Base-by-base conservation (phyloP, 1,140 invertebrate species). In the Papilio dardanus region DNA sequence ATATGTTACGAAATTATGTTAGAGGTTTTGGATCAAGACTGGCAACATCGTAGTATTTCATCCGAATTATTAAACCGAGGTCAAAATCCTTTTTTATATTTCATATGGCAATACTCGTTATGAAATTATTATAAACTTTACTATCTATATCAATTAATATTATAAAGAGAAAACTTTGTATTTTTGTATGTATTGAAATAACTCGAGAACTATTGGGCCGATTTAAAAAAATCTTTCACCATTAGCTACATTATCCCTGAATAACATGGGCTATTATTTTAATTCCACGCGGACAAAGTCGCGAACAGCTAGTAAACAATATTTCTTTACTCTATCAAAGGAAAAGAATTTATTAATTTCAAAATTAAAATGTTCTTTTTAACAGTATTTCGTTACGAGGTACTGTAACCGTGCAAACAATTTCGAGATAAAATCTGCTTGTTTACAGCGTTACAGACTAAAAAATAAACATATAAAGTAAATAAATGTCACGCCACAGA, bases 401-500 rank as follows among this genome's bases (percentile, higher is more conserved):
- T 0, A 46, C 14, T n/a, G 14, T 42, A 46, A 46, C 42, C 4
- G 7, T 6, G 16, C 3, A 46, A 46, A n/a, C 16, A 46, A 46
- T n/a, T 46, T 46, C 19, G 19, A 21, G 50, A 21, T 24, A 54
- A 24, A 10, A 24, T 21, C 50, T 12, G 19, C 50, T 54, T 54
- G 50, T 54, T 54, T 21, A 58, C 24, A 2, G 10, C 54, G 12
- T 58, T 74, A 79, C 74, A 50, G 71, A 54, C 62, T 33, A 74
- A 40, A 40, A 33, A 68, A 68, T 16, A 33, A 67, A 67, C 33
- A 35, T 37, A 40, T 68, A 37, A 33, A 35, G 31, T 33, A 35
- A 62, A 76, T 69, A 78, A 79, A 82, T 82, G 79, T 77, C 76
- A 77, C 71, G 37, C 65, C 40, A 71, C 40, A 68, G 77, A 73